Evolutionary conservation across 1,140 invertebrate species (phyloP), one percentile per base, ranked within the genome.

Genomic region (Atta cephalotes): DNA sequence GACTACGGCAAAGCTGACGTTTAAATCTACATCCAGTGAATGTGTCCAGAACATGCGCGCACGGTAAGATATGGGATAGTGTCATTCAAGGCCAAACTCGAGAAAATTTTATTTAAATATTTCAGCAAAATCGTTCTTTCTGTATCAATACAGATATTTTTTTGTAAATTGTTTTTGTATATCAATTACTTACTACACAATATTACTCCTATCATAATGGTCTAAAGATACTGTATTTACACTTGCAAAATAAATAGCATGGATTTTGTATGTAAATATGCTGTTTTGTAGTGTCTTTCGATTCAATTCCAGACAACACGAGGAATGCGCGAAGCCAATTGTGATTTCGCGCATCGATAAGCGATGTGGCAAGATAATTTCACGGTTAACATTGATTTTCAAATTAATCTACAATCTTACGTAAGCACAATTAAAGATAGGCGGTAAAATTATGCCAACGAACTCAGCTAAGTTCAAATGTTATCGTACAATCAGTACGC

Each of bases 361-460:
- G 49, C 14, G 12, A 3, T 14, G 21, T 45, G 60, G 3, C 18
- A 7, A 68, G 3, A 35, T 53, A 28, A 85, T 79, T 63, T 87
- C 68, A 72, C 18, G 28, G 16, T 79, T 68, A 62, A 79, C 21
- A 31, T 5, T 39, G 58, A 82, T 65, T 65, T 31, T 6, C 18
- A 28, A 85, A 77, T 87, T 76, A 87, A 74, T 51, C 10, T 12
- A 28, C 16, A n/a, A 70, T 77, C 53, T 87, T 88, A 85, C 65
- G 45, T 88, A 87, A 84, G 49, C n/a, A n/a, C 18, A 63, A 58
- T 66, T 45, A 77, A 86, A 63, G 82, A 88, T 81, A 88, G 21
- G 28, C 16, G 9, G 28, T 39, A 53, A 81, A 88, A 81, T 77
- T 88, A 76, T 87, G 85, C 68, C 87, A 88, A 88, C 51, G 85